Conservation (phyloP, 2,888 invertebrate species). For the Drosophila macrospina region DNA sequence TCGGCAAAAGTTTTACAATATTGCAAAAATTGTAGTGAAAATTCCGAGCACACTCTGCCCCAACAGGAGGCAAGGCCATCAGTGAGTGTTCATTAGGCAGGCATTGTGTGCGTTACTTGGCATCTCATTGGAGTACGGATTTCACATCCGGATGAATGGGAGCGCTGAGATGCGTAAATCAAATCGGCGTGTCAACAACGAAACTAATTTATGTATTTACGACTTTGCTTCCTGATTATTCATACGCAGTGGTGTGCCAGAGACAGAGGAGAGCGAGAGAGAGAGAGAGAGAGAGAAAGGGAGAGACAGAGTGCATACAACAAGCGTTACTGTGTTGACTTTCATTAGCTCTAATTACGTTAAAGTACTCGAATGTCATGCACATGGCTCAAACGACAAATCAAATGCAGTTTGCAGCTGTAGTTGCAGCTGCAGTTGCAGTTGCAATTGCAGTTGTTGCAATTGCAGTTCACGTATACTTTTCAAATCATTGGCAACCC, state of each 20-base stretch:
- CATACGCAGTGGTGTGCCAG: constrained; percentile 57
- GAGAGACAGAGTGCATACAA: too few species aligned
- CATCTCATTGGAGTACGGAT: constrained; percentile 16
- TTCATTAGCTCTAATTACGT: constrained; percentile 72
- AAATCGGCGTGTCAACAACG: constrained; percentile 68
- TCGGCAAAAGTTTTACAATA: constrained; percentile 45
- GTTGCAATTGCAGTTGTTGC: constrained; percentile 17
- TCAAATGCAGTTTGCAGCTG: constrained; percentile 58
- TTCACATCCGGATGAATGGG: constrained; percentile 30
- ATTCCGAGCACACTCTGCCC: constrained; percentile 29
- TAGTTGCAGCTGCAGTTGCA: constrained; percentile 12
- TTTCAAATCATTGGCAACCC: constrained; percentile 57
- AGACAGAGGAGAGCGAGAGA: too few species aligned
- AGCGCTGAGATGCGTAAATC: constrained; percentile 50
- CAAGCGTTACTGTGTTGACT: constrained; percentile 31
- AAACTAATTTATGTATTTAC: constrained; percentile 75
- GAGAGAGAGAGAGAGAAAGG: too few species aligned
- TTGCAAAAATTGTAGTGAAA: constrained; percentile 30
- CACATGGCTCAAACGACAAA: constrained; percentile 66
- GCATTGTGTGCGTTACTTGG: constrained; percentile 51
- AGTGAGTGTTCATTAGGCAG: constrained; percentile 58
- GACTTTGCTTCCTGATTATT: constrained; percentile 64
- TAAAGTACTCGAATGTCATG: constrained; percentile 59
- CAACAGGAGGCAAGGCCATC: constrained; percentile 9
- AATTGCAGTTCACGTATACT: constrained; percentile 40